phyloP scores from a whole-genome alignment of 2,888 invertebrate genomes.

The Leucozona laternaria region DNA sequence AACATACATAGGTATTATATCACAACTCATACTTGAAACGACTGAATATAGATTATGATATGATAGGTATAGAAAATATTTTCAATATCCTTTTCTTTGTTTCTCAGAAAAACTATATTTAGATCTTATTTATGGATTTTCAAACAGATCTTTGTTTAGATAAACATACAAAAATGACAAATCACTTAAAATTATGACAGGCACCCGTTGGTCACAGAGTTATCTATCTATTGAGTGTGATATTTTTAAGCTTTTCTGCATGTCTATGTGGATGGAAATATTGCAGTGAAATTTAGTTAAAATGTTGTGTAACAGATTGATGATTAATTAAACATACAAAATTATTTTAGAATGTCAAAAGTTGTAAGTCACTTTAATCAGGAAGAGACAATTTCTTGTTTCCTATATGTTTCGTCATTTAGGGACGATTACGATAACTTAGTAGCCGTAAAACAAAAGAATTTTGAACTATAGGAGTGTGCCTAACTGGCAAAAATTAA shows the following conservation, averaged over 20 bases:
- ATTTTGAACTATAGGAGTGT: too few relatives aligned
- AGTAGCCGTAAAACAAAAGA: too few relatives aligned
- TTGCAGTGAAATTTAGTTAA: neutral
- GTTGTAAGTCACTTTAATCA: too few relatives aligned
- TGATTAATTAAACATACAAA: too few relatives aligned
- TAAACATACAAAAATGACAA: slow-evolving; percentile 49
- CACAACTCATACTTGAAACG: neutral
- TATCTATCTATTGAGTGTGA: neutral
- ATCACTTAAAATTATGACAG: slow-evolving; percentile 59
- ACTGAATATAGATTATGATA: neutral
- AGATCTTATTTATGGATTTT: slow-evolving; percentile 22
- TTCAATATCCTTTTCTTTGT: slow-evolving; percentile 12
- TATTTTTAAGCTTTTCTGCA: slow-evolving; percentile 26
- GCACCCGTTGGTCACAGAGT: slow-evolving; percentile 22
- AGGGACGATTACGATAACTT: too few relatives aligned
- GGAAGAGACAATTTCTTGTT: too few relatives aligned
- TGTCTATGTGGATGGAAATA: neutral
- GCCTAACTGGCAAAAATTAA: too few relatives aligned
- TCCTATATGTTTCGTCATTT: too few relatives aligned
- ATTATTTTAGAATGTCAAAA: too few relatives aligned
- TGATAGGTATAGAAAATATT: neutral
- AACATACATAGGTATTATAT: neutral
- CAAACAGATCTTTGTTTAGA: slow-evolving; percentile 21
- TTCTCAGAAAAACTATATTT: slow-evolving; percentile 41
- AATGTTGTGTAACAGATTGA: neutral